Evolutionary conservation across 2,113 vertebrate genomes (phyloP).

Genomic region (Oxygymnocypris stewartii): DNA sequence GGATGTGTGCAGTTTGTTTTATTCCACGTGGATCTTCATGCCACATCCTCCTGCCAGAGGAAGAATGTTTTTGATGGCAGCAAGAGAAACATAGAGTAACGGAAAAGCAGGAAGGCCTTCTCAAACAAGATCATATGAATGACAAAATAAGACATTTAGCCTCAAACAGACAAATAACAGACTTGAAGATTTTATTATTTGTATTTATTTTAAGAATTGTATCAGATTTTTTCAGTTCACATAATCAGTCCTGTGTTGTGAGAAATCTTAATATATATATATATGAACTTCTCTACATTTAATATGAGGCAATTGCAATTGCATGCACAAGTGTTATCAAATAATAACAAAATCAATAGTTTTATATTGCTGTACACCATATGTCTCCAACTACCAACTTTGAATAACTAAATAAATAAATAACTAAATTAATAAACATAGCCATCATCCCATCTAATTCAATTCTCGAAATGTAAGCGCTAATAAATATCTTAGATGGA

Average conservation of each 20-base stretch:
- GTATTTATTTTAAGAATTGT: neutral
- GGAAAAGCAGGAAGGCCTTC: neutral
- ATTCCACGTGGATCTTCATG: slow-evolving; percentile 24
- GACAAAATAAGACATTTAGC: neutral
- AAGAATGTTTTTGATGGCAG: slow-evolving; percentile 20
- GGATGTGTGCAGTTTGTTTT: slow-evolving; percentile 22
- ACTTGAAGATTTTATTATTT: neutral
- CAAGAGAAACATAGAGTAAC: neutral
- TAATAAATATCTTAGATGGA: too few species aligned
- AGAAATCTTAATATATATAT: neutral
- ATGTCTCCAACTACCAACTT: neutral
- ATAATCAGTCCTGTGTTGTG: neutral
- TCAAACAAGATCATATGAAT: neutral
- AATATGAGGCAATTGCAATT: neutral
- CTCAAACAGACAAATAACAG: neutral
- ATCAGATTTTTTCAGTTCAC: neutral
- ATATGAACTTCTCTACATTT: too few species aligned
- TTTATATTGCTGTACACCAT: neutral
- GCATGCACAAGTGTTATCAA: neutral
- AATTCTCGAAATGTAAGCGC: too few species aligned
- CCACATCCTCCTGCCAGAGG: slow-evolving; percentile 12
- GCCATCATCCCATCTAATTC: too few species aligned
- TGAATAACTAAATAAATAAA: neutral
- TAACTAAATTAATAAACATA: too few species aligned
- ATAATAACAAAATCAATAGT: too few species aligned